A percentile compares a stretch with the other conserved stretches of the same genome.
phyloP scores from a whole-genome alignment of 2,888 invertebrate species.

The Lymantria monacha region DNA sequence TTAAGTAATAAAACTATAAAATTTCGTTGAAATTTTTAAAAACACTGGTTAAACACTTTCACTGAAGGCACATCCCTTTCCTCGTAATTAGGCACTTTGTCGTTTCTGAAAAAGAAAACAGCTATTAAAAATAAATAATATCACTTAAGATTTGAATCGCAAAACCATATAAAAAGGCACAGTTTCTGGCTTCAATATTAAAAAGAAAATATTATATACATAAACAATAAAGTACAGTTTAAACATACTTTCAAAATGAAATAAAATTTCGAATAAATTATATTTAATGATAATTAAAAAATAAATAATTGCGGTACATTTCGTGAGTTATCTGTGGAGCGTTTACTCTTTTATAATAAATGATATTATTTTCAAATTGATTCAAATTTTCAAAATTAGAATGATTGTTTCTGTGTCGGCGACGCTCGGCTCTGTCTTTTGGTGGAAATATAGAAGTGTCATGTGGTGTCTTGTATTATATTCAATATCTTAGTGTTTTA shows the following conservation, averaged over 20 bases:
- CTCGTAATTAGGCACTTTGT: slow-evolving; percentile 58
- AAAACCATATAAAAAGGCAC: background rate
- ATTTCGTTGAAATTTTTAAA: slow-evolving; percentile 33
- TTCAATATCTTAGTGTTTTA: no score
- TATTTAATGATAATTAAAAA: background rate
- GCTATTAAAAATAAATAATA: slow-evolving; percentile 19
- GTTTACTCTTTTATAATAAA: background rate
- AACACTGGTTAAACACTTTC: slow-evolving; percentile 53
- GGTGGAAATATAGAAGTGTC: no score
- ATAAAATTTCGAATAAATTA: slow-evolving; percentile 1
- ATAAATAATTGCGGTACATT: slow-evolving; percentile 1
- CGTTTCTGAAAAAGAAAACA: slow-evolving; percentile 40
- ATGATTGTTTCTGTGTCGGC: background rate
- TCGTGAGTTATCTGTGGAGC: background rate
- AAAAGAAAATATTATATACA: background rate
- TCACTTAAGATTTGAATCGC: background rate
- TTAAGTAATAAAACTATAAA: slow-evolving; percentile 31
- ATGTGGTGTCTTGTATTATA: no score
- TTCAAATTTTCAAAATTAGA: background rate
- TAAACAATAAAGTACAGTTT: background rate
- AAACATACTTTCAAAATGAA: background rate
- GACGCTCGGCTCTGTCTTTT: no score
- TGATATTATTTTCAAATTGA: background rate
- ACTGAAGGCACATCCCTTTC: slow-evolving; percentile 71
- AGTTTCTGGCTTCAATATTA: background rate